Evolutionary conservation across 2,797 vertebrate species (phyloP), one percentile per base, ranked within the genome.

Genomic region (Lateolabrax maculatus): DNA sequence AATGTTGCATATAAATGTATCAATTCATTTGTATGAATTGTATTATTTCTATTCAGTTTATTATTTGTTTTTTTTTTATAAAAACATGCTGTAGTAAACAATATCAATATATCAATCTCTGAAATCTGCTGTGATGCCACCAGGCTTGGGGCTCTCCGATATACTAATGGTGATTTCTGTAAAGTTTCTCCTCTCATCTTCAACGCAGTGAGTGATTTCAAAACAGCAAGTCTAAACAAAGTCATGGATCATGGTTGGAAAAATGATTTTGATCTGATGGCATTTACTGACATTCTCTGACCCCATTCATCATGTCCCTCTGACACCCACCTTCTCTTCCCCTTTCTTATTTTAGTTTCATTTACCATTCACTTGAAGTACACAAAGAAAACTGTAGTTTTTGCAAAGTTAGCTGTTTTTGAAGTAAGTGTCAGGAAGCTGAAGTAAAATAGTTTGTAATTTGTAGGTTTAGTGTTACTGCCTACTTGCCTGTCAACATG

Each of bases 261-360:
- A 79, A 70, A 74, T 39, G 16, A 46, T 58, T 78, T 71, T 72
- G 57, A 73, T 61, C 51, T 43, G 21, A 63, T 80, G 69, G 46
- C 73, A 75, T 83, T 83, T 68, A 72, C 37, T 72, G 43, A 64
- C 69, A 77, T 77, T 79, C 15, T 55, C 49, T 65, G 58, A 66
- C 37, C 36, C 43, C 53, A 52, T 76, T 55, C 36, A 83, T 75
- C 77, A 56, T 23, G 9, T 48, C 41, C 9, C 55, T 67, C 37
- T 56, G 71, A 76, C 67, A 82, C 1, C 5, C 46, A 82, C 1
- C 5, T 39, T 72, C 44, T 48, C 37, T 51, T 70, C 37, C 48
- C 21, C 56, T 66, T 15, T 29, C 23, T 37, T 37, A 31, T n/a
- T 66, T 63, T 49, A 29, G 27, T 70, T 62, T 77, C 2, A 34